A percentile compares a stretch with the other conserved stretches of the same genome.
Conservation (phyloP, 1,140 invertebrate species). For the Gonioctena quinquepunctata region DNA sequence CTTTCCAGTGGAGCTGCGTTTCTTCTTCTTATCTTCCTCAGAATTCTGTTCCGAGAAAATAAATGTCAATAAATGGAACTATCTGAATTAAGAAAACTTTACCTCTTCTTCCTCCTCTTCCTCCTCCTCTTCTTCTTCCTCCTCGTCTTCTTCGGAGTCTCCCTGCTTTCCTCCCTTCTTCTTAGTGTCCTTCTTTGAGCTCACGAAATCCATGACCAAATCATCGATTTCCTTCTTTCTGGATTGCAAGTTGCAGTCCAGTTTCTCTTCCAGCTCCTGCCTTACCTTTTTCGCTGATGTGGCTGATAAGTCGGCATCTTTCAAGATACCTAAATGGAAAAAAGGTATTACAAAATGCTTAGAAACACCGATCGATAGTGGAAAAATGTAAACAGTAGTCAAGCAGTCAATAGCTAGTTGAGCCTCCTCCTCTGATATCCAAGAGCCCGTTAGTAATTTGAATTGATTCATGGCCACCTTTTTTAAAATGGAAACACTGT, state of each 20-base stretch:
- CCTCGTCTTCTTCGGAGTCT: conserved; percentile 63
- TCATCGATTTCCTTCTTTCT: conserved; percentile 85
- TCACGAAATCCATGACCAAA: conserved; percentile 77
- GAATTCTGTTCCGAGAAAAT: conserved; percentile 52
- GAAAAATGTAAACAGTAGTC: too few relatives aligned
- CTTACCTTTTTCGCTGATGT: conserved; percentile 91
- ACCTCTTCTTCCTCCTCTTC: conserved; percentile 61
- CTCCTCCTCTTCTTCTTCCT: conserved; percentile 65
- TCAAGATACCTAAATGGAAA: conserved; percentile 89
- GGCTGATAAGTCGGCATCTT: conserved; percentile 81
- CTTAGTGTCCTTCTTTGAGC: conserved; percentile 62
- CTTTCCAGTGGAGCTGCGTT: conserved; percentile 60
- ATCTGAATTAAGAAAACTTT: not conserved
- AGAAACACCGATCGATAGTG: too few relatives aligned
- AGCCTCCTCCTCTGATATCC: too few relatives aligned
- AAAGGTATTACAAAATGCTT: too few relatives aligned
- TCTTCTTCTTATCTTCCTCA: conserved; percentile 65
- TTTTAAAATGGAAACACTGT: too few relatives aligned
- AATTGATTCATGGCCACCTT: too few relatives aligned
- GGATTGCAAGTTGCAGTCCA: conserved; percentile 73
- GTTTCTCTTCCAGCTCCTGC: conserved; percentile 80
- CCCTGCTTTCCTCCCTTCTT: conserved; percentile 61
- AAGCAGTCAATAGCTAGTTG: too few relatives aligned
- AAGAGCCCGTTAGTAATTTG: too few relatives aligned
- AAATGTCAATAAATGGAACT: conserved; percentile 33